Evolutionary conservation across 37 sponge, comb jelly and placozoan species (phyloP).

Genomic region (Cladorhizidae sp.): DNA sequence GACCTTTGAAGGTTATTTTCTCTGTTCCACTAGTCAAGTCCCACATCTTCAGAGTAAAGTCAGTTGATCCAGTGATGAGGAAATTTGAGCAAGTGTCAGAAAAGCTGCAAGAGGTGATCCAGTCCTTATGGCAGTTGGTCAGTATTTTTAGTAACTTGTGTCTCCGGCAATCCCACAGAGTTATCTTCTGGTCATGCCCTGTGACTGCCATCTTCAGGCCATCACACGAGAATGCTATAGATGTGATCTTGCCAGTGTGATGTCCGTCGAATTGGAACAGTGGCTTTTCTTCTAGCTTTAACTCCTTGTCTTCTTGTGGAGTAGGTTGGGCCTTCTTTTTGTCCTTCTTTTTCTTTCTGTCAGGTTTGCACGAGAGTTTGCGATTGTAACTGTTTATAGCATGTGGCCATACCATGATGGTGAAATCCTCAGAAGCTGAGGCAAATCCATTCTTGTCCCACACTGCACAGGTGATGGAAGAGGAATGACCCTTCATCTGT

Average conservation of each 20-base stretch:
- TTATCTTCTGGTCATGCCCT: slow-evolving; percentile 72
- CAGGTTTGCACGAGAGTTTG: background rate
- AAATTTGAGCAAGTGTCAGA: slow-evolving; percentile 61
- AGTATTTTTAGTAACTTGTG: slow-evolving; percentile 41
- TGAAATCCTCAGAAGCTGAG: slow-evolving; percentile 84
- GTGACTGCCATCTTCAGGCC: slow-evolving; percentile 63
- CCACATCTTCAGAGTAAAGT: slow-evolving; percentile 92
- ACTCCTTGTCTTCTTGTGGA: background rate
- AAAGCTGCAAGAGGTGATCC: slow-evolving; percentile 79
- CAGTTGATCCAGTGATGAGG: slow-evolving; percentile 87
- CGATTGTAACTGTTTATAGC: slow-evolving; percentile 13
- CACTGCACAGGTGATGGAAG: slow-evolving; percentile 51
- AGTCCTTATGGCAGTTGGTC: slow-evolving; percentile 84
- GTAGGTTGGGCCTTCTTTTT: background rate
- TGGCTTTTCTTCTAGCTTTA: slow-evolving; percentile 29
- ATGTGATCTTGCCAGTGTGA: slow-evolving; percentile 74
- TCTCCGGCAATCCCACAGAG: slow-evolving; percentile 71
- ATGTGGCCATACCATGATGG: slow-evolving; percentile 74
- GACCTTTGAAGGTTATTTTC: slow-evolving; percentile 76
- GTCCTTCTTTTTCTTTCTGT: too few relatives aligned
- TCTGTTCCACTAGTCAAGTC: slow-evolving; percentile 58
- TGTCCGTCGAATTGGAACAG: slow-evolving; percentile 50
- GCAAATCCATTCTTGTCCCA: slow-evolving; percentile 67
- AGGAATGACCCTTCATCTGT: slow-evolving; percentile 25
- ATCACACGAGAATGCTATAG: slow-evolving; percentile 50